Conservation (phyloP, 2,888 invertebrate genomes). For the Ormia ochracea region DNA sequence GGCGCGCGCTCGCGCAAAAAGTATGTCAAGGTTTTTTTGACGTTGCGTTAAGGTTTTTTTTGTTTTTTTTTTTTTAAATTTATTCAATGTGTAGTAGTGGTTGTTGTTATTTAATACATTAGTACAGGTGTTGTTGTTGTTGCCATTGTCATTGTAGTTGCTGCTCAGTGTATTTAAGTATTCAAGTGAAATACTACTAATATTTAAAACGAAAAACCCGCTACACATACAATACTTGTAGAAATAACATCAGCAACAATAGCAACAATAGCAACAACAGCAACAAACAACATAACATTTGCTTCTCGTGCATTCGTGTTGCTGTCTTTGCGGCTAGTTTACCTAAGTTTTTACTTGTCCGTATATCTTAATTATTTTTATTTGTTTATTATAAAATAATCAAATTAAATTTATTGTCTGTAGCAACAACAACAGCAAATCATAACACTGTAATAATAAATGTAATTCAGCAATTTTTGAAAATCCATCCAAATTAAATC, state of each 20-base stretch:
- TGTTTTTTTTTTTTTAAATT: conserved; percentile 45
- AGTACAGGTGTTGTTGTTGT: conserved; percentile 27
- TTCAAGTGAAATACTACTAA: conserved; percentile 38
- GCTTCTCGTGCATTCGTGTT: conserved; percentile 13
- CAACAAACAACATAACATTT: conserved; percentile 2
- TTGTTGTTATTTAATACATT: conserved; percentile 40
- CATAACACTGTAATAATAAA: not conserved
- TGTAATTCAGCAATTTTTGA: not conserved
- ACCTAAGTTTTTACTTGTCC: not conserved
- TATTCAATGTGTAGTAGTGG: conserved; percentile 38
- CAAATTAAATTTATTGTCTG: conserved; percentile 3
- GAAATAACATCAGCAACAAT: conserved; percentile 1
- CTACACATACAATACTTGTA: conserved; percentile 4
- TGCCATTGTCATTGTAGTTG: conserved; percentile 1
- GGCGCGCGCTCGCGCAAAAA: conserved; percentile 66
- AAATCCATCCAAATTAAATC: not conserved
- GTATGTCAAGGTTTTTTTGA: conserved; percentile 75
- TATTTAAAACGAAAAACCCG: conserved; percentile 21
- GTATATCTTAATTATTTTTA: conserved; percentile 28
- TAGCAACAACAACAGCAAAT: not conserved
- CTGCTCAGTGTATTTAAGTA: conserved; percentile 36
- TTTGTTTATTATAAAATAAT: conserved; percentile 28
- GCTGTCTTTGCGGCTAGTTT: conserved; percentile 10
- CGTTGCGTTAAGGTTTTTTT: conserved; percentile 65
- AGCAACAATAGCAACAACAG: not conserved